Percentiles rank a stretch among this genome's conserved stretches.
Conservation (phyloP, 2,888 invertebrate species). For the Caenorhabditis doughertyi region DNA sequence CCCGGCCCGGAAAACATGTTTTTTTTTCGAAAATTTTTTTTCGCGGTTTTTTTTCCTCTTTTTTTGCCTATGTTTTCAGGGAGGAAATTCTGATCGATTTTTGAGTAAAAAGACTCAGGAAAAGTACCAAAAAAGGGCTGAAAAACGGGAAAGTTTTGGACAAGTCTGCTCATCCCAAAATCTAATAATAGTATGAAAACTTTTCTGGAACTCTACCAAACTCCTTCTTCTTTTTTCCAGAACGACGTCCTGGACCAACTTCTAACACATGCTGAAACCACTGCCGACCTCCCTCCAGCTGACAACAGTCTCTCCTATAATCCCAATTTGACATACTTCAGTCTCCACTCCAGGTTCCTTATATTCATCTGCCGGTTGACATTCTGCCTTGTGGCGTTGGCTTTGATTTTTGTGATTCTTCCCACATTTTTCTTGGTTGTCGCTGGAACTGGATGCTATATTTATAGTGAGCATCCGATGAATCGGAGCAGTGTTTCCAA, state of each 20-base stretch:
- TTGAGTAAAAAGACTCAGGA: too few relatives aligned
- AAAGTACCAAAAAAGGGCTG: too few relatives aligned
- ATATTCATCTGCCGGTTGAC: conserved; percentile 48
- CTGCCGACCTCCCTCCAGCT: not conserved
- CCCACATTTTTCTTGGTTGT: conserved; percentile 57
- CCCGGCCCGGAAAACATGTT: too few relatives aligned
- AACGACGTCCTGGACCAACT: conserved; percentile 41
- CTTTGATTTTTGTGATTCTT: conserved; percentile 42
- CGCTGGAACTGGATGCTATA: conserved; percentile 66
- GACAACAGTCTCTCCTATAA: conserved; percentile 7
- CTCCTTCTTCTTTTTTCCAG: not conserved
- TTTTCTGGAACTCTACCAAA: too few relatives aligned
- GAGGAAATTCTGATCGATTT: too few relatives aligned
- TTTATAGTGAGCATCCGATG: conserved; percentile 71
- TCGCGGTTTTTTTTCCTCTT: too few relatives aligned
- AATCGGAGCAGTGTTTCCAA: conserved; percentile 67
- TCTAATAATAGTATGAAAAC: too few relatives aligned
- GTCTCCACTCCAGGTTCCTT: conserved; percentile 49
- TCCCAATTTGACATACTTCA: conserved; percentile 28
- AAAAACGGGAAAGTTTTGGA: too few relatives aligned
- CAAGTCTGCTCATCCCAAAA: too few relatives aligned
- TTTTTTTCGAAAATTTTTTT: too few relatives aligned
- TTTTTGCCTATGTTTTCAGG: too few relatives aligned
- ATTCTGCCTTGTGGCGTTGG: conserved; percentile 45
- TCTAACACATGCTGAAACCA: conserved; percentile 8